phyloP scores from a whole-genome alignment of 2,888 invertebrate species.

The Syrista parreyssii region DNA sequence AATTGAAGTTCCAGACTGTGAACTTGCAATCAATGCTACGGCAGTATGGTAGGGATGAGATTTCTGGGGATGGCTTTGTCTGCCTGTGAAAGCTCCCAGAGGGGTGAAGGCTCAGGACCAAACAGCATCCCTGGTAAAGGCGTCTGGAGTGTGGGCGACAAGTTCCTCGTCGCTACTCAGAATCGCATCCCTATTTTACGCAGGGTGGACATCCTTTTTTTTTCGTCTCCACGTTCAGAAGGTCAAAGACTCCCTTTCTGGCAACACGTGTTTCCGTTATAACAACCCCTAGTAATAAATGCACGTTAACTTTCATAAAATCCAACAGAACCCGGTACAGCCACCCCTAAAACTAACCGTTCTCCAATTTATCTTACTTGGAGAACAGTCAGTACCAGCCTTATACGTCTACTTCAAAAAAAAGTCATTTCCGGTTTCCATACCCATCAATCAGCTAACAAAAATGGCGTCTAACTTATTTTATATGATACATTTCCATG shows the following conservation, averaged over 20 bases:
- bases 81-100: slow-evolving; percentile 55
- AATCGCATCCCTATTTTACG: background rate
- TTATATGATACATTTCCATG: too few relatives aligned
- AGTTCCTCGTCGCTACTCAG: background rate
- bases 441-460: too few relatives aligned
- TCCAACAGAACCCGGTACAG: too few relatives aligned
- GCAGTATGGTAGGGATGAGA: slow-evolving; percentile 34
- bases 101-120: slow-evolving; percentile 5
- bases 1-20: slow-evolving; percentile 62
- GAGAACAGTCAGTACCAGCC: too few relatives aligned
- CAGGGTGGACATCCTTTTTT: background rate
- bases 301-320: too few relatives aligned
- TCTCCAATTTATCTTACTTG: too few relatives aligned
- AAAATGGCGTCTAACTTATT: too few relatives aligned
- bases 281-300: too few relatives aligned
- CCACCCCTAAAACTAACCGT: too few relatives aligned
- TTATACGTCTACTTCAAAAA: too few relatives aligned
- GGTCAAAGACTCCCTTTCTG: background rate
- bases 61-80: slow-evolving; percentile 53
- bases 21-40: slow-evolving; percentile 62
- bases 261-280: too few relatives aligned
- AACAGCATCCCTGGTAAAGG: background rate
- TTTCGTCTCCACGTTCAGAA: background rate
- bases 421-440: too few relatives aligned
- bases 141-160: background rate